Conservation (phyloP, 2,888 invertebrate genomes). For the Dryobotodes eremita region DNA sequence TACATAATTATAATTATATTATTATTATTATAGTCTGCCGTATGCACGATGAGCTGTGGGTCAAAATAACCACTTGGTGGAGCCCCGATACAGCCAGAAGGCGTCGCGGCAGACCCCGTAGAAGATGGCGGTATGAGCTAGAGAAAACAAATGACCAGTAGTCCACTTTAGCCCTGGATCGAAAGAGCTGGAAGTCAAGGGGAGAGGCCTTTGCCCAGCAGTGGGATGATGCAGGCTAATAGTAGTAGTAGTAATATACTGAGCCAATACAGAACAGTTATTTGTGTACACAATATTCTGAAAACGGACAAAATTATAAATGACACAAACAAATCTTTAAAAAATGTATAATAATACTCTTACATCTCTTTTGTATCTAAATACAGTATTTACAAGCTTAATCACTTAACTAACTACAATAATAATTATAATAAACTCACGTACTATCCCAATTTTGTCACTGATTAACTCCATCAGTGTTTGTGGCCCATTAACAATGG, state of each 20-base stretch:
- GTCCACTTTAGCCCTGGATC: too few relatives aligned
- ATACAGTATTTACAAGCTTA: constrained; percentile 90
- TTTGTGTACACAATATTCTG: background rate
- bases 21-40: too few relatives aligned
- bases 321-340: constrained; percentile 66
- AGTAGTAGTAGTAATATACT: too few relatives aligned
- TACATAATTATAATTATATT: background rate
- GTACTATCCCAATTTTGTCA: constrained; percentile 64
- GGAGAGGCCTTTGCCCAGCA: too few relatives aligned
- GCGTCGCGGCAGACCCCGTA: too few relatives aligned
- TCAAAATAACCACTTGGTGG: too few relatives aligned
- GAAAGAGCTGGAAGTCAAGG: too few relatives aligned
- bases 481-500: constrained; percentile 41
- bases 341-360: constrained; percentile 88
- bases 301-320: constrained; percentile 15
- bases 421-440: constrained; percentile 80
- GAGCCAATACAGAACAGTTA: background rate
- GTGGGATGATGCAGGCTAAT: too few relatives aligned
- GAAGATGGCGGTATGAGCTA: too few relatives aligned
- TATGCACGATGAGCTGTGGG: too few relatives aligned
- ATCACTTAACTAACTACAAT: constrained; percentile 74
- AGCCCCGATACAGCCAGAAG: too few relatives aligned
- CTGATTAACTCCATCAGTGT: constrained; percentile 64
- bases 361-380: constrained; percentile 88
- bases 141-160: too few relatives aligned